A percentile compares a stretch with the other conserved stretches of the same genome.
phyloP scores from a whole-genome alignment of 2,797 vertebrate species.

The Potorous gilbertii region DNA sequence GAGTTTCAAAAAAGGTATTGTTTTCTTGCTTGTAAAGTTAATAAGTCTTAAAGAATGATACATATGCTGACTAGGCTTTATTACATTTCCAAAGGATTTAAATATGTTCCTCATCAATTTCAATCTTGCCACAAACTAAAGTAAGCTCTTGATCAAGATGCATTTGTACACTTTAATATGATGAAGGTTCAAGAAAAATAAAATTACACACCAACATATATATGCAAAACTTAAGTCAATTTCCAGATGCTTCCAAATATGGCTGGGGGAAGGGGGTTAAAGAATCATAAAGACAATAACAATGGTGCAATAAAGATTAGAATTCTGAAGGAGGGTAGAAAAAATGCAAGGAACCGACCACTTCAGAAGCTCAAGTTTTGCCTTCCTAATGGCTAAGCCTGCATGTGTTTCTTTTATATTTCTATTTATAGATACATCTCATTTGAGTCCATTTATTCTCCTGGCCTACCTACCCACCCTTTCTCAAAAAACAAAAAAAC shows the following conservation, averaged over 20 bases:
- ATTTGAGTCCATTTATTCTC: not conserved
- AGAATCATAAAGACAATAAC: constrained; percentile 18
- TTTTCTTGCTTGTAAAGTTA: not conserved
- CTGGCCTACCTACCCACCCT: constrained; percentile 5
- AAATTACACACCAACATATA: not conserved
- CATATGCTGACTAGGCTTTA: not conserved
- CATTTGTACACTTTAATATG: constrained; percentile 34
- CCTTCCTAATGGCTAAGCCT: not conserved
- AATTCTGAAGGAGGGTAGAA: not conserved
- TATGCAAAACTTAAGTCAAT: constrained; percentile 11
- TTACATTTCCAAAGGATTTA: not conserved
- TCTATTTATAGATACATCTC: not conserved
- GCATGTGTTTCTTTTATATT: not conserved
- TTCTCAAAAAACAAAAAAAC: not conserved
- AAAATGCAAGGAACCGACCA: not conserved
- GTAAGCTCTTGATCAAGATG: not conserved
- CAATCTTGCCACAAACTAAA: constrained; percentile 31
- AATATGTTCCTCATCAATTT: constrained; percentile 49
- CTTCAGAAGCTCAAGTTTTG: not conserved
- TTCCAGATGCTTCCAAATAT: constrained; percentile 50
- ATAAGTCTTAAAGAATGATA: constrained; percentile 20
- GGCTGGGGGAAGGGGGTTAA: not conserved
- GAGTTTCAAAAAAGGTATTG: not conserved
- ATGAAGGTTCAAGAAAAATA: not conserved
- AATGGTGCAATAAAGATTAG: constrained; percentile 5